Conservation (phyloP, 2,888 invertebrate species). For the Atrina japonica region DNA sequence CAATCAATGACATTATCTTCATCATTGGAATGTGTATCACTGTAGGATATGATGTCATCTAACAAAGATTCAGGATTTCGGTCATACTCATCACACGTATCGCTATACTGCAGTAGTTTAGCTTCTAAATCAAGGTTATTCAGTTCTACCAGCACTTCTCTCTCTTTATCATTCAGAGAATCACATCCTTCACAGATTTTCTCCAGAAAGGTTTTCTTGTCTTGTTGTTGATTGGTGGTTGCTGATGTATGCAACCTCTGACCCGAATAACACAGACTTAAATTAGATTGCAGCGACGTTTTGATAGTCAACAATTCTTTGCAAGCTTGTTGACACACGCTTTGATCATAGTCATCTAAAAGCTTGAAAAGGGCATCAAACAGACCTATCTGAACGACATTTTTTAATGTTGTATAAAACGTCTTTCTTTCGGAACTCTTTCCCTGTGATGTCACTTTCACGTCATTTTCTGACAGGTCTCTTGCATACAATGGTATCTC, state of each 20-base stretch:
- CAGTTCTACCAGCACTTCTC: not conserved
- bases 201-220: too few relatives aligned
- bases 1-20: constrained; percentile 54
- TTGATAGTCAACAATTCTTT: constrained; percentile 22
- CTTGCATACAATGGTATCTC: constrained; percentile 29
- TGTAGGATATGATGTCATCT: constrained; percentile 54
- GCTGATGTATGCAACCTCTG: too few relatives aligned
- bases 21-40: constrained; percentile 33
- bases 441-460: not conserved
- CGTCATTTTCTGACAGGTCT: not conserved
- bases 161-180: not conserved
- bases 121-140: not conserved
- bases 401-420: not conserved
- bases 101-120: not conserved
- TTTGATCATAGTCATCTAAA: constrained; percentile 53
- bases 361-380: constrained; percentile 35
- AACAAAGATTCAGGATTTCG: constrained; percentile 50
- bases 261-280: too few relatives aligned
- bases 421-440: not conserved
- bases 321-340: constrained; percentile 46
- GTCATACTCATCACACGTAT: constrained; percentile 37
- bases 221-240: too few relatives aligned
- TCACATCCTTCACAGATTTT: constrained; percentile 2
- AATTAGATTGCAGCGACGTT: constrained; percentile 5
- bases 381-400: constrained; percentile 21